phyloP scores from a whole-genome alignment of 2,113 vertebrate genomes.

The Pterocles orientalis region DNA sequence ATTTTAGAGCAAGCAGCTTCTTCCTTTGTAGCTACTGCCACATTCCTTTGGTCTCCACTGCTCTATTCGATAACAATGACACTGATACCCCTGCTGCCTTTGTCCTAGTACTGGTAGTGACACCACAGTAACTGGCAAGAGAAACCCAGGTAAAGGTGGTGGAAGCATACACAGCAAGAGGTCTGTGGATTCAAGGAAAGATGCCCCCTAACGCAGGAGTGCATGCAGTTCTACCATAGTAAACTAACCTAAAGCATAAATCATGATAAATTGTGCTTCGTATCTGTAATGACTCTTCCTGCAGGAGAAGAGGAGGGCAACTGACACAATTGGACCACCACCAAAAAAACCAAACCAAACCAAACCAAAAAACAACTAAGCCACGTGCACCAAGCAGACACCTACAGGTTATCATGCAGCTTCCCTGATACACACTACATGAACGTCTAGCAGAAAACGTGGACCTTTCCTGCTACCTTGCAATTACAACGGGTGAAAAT shows the following conservation, averaged over 20 bases:
- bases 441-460: neutral
- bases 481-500: neutral
- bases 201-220: neutral
- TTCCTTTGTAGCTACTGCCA: neutral
- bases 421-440: neutral
- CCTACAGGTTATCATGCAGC: neutral
- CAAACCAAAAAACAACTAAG: neutral
- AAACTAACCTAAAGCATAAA: neutral
- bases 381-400: too few relatives aligned
- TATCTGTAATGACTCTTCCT: neutral
- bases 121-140: neutral
- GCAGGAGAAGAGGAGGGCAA: neutral
- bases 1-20: neutral
- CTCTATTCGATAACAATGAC: neutral
- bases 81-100: neutral
- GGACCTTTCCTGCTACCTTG: neutral
- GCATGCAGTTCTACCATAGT: neutral
- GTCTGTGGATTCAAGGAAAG: neutral
- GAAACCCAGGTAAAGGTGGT: neutral
- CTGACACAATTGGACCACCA: neutral
- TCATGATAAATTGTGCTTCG: neutral
- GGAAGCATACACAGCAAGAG: neutral
- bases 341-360: neutral
- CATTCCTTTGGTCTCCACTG: neutral
- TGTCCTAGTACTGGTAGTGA: neutral